These are phyloP conservation scores for Pituophis catenifer DNA, from an alignment of 2,113 vertebrate species.

Conservation along the genomic window DNA sequence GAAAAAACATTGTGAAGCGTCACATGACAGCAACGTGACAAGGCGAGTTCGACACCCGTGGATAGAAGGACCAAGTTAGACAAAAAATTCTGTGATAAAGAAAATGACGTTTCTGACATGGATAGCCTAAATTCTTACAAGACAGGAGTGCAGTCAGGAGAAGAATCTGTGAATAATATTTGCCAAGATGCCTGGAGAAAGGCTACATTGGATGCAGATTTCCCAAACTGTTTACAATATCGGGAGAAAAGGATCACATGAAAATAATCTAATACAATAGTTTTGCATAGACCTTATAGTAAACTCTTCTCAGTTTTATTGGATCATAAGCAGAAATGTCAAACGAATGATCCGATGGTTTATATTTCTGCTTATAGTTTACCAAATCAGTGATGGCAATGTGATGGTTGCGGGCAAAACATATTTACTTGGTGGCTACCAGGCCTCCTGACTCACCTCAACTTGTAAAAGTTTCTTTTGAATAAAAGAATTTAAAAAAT, in stretches of 20 bases:
- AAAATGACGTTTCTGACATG: neutral
- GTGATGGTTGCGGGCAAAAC: neutral
- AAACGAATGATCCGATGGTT: neutral
- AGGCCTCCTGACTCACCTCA: neutral
- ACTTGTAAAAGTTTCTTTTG: neutral
- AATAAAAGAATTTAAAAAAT: too few relatives aligned
- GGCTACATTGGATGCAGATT: neutral
- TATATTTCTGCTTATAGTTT: too few relatives aligned
- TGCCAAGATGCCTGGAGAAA: neutral
- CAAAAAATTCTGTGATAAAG: neutral
- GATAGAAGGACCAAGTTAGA: neutral
- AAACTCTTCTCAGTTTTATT: neutral
- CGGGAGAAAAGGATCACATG: neutral
- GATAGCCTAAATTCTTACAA: neutral
- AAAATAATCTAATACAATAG: neutral
- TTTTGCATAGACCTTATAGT: neutral
- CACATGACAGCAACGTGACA: too few relatives aligned
- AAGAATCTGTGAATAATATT: neutral
- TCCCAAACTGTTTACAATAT: neutral
- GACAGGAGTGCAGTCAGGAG: neutral
- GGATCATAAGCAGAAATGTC: neutral
- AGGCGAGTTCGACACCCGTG: too few relatives aligned
- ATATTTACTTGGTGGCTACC: neutral
- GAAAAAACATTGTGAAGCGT: too few relatives aligned
- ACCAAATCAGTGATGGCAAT: neutral